A percentile compares a stretch with the other conserved stretches of the same genome.
Evolutionary conservation across 1,140 invertebrate genomes (phyloP).

Genomic region (Bombus vancouverensis): DNA sequence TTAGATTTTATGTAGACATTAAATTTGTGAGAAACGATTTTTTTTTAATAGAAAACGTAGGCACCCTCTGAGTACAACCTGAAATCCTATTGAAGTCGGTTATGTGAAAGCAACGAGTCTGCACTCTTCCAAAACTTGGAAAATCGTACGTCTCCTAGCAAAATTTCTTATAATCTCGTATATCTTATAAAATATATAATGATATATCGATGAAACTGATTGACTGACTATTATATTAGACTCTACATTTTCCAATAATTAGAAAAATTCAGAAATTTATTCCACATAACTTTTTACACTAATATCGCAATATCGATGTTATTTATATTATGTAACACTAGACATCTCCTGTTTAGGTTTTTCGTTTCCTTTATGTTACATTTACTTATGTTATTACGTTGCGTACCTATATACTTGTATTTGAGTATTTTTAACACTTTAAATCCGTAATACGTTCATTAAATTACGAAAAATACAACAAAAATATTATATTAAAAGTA

Average conservation of each 20-base stretch:
- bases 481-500: background rate
- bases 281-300: slow-evolving; percentile 59
- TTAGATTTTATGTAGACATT: background rate
- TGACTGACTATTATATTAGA: slow-evolving; percentile 75
- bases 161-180: slow-evolving; percentile 4
- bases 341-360: background rate
- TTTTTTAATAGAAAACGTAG: slow-evolving; percentile 15
- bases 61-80: slow-evolving; percentile 51
- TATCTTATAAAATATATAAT: slow-evolving; percentile 5
- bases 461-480: background rate
- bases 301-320: background rate
- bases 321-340: background rate
- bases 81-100: slow-evolving; percentile 37
- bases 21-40: background rate
- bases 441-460: background rate
- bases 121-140: slow-evolving; percentile 48
- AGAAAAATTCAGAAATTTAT: slow-evolving; percentile 40
- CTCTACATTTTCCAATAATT: slow-evolving; percentile 63
- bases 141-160: slow-evolving; percentile 19
- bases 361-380: background rate
- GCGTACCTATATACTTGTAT: background rate
- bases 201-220: slow-evolving; percentile 38
- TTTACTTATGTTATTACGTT: background rate
- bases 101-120: slow-evolving; percentile 11
- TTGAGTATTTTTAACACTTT: background rate